Conservation (phyloP, 2,113 vertebrate genomes). For the Thryonomys swinderianus region DNA sequence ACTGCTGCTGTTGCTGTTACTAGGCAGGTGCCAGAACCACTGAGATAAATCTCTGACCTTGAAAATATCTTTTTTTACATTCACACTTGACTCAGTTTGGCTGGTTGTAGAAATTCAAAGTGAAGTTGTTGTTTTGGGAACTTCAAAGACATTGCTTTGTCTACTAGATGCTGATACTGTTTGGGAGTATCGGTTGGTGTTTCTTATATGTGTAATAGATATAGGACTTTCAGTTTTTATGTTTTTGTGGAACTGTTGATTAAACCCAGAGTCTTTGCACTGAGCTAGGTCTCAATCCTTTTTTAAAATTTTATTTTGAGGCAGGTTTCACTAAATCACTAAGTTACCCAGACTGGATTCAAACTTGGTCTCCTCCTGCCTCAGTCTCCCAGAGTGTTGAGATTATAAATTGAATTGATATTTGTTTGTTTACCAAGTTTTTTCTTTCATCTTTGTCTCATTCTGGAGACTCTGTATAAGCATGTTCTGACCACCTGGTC, state of each 20-base stretch:
- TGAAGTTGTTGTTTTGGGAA: not conserved
- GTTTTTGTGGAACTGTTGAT: not conserved
- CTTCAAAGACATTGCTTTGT: not conserved
- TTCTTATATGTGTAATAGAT: not conserved
- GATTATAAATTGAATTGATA: not conserved
- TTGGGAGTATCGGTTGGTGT: not conserved
- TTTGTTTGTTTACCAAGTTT: not conserved
- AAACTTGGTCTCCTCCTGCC: not conserved
- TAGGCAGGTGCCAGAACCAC: too few species aligned
- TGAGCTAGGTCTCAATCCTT: not conserved
- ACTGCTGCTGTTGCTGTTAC: too few species aligned
- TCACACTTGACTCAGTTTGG: not conserved
- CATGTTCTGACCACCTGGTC: not conserved
- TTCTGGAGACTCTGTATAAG: not conserved
- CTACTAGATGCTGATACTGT: not conserved
- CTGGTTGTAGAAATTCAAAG: conserved; percentile 1
- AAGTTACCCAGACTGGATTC: not conserved
- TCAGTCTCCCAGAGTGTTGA: not conserved
- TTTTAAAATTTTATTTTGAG: not conserved
- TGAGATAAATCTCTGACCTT: too few species aligned
- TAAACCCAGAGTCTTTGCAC: not conserved
- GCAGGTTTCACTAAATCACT: not conserved
- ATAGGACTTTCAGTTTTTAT: not conserved
- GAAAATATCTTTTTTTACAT: not conserved
- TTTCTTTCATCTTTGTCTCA: not conserved